Base-by-base conservation (phyloP, 2,113 vertebrate genomes). In the Scalopus aquaticus region DNA sequence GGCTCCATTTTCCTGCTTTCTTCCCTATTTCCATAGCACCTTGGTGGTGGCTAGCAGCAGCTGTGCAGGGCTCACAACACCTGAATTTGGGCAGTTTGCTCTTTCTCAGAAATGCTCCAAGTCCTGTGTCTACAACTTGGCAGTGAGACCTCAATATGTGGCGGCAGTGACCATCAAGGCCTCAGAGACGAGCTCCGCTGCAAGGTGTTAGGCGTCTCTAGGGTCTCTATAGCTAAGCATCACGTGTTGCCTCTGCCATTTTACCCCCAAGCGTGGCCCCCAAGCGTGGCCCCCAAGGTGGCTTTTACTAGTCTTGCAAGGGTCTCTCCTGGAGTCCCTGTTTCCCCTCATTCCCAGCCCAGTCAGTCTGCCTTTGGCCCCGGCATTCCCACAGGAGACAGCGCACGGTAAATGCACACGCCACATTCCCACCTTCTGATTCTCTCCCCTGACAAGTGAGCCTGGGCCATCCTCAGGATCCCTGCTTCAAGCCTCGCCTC, bases 21-120 rank as follows among this genome's bases (percentile, higher is more conserved):
- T 69, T n/a, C 0, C 1, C 0, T 3, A 0, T 44, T 11, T n/a
- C n/a, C 3, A 0, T 13, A 2, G 73, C 26, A 1, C 58, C 10
- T 20, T 58, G 44, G 79, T 13, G n/a, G 39, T 26, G 26, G 37
- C 9, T 17, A 8, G 54, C 56, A 72, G 60, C 56, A 72, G n/a
- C 73, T 54, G 20, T 37, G 12, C 42, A 3, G 11, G 42, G 35
- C 3, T 28, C 44, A 51, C 51, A 0, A 24, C 28, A 44, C 70
- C 70, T 74, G 86, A 37, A 22, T 42, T 3, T 9, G 60, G 54
- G 65, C 80, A n/a, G 32, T 56, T 64, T n/a, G 7, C n/a, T 78
- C 49, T 19, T 9, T 42, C 30, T 92, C 70, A 10, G 37, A 13
- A 37, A 20, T n/a, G 39, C 46, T 64, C 0, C 0, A 20, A 28